Percentiles rank a stretch among this genome's conserved stretches.
Evolutionary conservation across 2,888 invertebrate genomes (phyloP).

Genomic region (Pantelozetes paolii): DNA sequence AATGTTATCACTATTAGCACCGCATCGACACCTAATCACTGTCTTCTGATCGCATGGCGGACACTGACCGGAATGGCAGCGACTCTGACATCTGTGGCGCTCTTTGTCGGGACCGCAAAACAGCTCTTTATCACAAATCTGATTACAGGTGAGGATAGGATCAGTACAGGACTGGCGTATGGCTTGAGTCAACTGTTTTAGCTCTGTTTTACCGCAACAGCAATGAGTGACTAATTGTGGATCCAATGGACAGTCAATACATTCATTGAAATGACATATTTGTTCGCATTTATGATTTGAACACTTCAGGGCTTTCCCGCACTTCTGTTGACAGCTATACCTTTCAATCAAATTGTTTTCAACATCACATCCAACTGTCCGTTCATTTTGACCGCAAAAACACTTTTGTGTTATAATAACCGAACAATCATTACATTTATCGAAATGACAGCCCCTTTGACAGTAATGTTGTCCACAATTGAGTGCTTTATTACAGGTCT

Average conservation of each 20-base stretch:
- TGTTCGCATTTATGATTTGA: slow-evolving; percentile 68
- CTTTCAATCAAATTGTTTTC: slow-evolving; percentile 55
- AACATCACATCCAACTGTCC: slow-evolving; percentile 63
- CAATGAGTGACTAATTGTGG: slow-evolving; percentile 64
- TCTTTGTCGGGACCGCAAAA: slow-evolving; percentile 55
- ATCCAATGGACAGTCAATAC: slow-evolving; percentile 62
- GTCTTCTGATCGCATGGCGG: slow-evolving; percentile 72
- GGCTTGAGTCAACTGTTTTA: slow-evolving; percentile 1
- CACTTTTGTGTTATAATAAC: slow-evolving; percentile 66
- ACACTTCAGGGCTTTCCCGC: slow-evolving; percentile 65
- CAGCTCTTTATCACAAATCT: slow-evolving; percentile 45
- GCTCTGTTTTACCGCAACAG: slow-evolving; percentile 66
- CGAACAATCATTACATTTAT: slow-evolving; percentile 68
- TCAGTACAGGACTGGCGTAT: slow-evolving; percentile 68
- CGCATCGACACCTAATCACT: slow-evolving; percentile 75
- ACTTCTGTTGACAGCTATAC: slow-evolving; percentile 67
- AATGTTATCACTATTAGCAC: slow-evolving; percentile 74
- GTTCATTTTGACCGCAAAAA: slow-evolving; percentile 64
- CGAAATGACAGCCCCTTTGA: slow-evolving; percentile 69
- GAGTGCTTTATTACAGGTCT: slow-evolving; percentile 67
- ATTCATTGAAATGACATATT: slow-evolving; percentile 66
- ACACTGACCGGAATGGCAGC: slow-evolving; percentile 69
- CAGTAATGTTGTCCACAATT: slow-evolving; percentile 76
- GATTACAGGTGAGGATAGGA: slow-evolving; percentile 64
- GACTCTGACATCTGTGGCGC: slow-evolving; percentile 65